A percentile compares a stretch with the other conserved stretches of the same genome.
These are phyloP conservation scores for Phaethornis superciliosus DNA, from an alignment of 2,113 vertebrate genomes.

Conservation along the genomic window DNA sequence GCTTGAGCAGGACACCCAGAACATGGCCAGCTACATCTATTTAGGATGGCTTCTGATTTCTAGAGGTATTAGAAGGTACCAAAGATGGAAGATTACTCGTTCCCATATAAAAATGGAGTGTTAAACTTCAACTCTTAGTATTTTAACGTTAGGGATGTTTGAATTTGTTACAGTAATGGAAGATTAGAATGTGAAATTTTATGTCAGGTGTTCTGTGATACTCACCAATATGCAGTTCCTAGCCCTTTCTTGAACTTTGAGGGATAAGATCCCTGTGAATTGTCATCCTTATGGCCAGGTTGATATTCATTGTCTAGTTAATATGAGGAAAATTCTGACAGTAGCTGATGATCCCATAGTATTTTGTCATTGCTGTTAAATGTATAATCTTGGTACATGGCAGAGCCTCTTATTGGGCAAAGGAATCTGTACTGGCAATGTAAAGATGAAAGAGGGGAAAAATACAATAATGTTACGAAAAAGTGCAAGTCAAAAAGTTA, in stretches of 20 bases:
- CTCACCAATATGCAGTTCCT: not conserved
- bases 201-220: not conserved
- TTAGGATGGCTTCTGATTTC: not conserved
- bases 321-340: not conserved
- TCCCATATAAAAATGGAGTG: not conserved
- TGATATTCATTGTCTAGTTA: not conserved
- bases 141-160: not conserved
- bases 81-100: not conserved
- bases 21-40: rapidly evolving
- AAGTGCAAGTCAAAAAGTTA: not conserved
- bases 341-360: not conserved
- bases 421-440: not conserved
- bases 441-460: not conserved
- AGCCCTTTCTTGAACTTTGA: not conserved
- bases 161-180: not conserved
- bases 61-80: not conserved
- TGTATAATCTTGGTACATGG: not conserved
- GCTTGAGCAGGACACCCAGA: not conserved
- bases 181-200: not conserved
- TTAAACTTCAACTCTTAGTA: not conserved
- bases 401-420: not conserved
- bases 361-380: not conserved
- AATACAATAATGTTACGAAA: not conserved
- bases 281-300: not conserved
- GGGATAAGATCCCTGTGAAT: not conserved